Percentiles rank a stretch among this genome's conserved stretches.
These are phyloP conservation scores for Tragopan temminckii DNA, from an alignment of 2,797 vertebrate species.

Conservation along the genomic window DNA sequence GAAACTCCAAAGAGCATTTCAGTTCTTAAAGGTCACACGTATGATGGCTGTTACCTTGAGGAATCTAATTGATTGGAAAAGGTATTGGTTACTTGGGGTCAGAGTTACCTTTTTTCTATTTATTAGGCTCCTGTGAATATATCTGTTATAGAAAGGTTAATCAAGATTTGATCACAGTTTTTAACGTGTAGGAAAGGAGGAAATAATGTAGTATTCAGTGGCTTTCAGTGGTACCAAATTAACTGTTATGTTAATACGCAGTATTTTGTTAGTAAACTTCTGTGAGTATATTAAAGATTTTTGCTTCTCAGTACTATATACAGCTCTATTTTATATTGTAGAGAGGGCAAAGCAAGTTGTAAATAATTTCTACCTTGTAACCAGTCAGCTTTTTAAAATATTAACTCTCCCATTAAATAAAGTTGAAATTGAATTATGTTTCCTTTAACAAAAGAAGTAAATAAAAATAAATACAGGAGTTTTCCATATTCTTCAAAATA, in stretches of 20 bases:
- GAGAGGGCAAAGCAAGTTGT: not conserved
- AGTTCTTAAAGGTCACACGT: not conserved
- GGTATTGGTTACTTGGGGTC: not conserved
- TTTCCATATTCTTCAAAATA: not conserved
- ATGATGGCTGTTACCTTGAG: not conserved
- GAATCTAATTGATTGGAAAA: not conserved
- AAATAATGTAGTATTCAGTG: not conserved
- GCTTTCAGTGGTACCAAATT: not conserved
- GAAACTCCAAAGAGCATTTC: not conserved
- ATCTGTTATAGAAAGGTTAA: not conserved
- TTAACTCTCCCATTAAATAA: not conserved
- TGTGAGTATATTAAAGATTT: not conserved
- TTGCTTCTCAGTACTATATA: not conserved
- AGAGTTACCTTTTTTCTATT: not conserved
- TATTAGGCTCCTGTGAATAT: not conserved
- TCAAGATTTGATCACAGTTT: not conserved
- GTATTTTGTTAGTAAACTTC: not conserved
- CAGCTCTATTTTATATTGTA: not conserved
- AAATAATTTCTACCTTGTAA: not conserved
- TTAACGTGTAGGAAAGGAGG: not conserved
- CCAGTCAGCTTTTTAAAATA: not conserved
- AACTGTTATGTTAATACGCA: not conserved
- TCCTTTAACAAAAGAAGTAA: not conserved
- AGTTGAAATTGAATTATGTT: not conserved
- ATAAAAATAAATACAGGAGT: not conserved